Percentiles rank a stretch among this genome's conserved stretches.
Evolutionary conservation across 2,888 invertebrate species (phyloP).

Genomic region (Drosophila quinaria): DNA sequence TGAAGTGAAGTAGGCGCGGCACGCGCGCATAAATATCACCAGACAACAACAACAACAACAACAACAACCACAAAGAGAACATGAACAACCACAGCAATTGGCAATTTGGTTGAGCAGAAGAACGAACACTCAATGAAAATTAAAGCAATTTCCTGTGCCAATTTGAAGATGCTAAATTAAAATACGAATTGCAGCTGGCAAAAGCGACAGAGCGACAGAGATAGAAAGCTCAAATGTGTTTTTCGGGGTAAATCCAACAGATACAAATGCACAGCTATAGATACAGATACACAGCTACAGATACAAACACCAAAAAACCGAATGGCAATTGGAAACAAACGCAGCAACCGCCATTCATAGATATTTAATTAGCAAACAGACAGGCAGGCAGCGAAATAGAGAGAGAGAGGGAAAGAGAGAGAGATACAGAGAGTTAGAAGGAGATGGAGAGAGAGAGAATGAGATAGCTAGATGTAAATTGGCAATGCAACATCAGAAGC

Average conservation of each 20-base stretch:
- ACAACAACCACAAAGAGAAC: conserved; percentile 9
- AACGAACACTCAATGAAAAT: conserved; percentile 76
- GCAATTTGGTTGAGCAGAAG: conserved; percentile 54
- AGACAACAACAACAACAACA: conserved; percentile 16
- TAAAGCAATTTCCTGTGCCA: conserved; percentile 81
- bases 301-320: conserved; percentile 12
- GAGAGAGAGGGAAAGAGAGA: conserved; percentile 11
- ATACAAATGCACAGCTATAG: conserved; percentile 22
- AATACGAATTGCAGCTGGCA: conserved; percentile 55
- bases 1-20: conserved; percentile 43
- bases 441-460: conserved; percentile 5
- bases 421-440: conserved; percentile 8
- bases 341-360: conserved; percentile 79
- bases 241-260: conserved; percentile 42
- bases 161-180: conserved; percentile 77
- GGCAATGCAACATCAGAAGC: conserved; percentile 60
- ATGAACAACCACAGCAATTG: conserved; percentile 38
- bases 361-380: conserved; percentile 78
- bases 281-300: conserved; percentile 18
- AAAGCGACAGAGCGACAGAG: background rate
- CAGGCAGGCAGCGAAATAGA: conserved; percentile 10
- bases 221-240: conserved; percentile 25
- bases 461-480: conserved; percentile 63
- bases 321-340: conserved; percentile 49
- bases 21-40: conserved; percentile 62